Base-by-base conservation (phyloP, 2,797 vertebrate genomes). In the Buceros bicornis region DNA sequence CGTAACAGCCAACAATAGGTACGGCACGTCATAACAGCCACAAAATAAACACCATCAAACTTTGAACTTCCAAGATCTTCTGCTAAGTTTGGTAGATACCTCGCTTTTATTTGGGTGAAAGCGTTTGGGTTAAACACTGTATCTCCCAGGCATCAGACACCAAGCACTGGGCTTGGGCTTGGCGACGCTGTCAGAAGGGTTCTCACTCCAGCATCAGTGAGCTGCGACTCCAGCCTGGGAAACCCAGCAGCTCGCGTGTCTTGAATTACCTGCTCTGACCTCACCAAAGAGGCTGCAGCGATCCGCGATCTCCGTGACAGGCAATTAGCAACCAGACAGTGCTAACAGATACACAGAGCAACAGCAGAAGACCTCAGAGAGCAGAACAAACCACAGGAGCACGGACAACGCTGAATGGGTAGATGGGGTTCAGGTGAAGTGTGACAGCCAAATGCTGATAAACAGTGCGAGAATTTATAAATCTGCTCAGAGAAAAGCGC, bases 231-330 rank as follows among this genome's bases (percentile, higher is more conserved):
- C 65, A 1, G 48, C 28, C 82, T 35, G 77, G 95, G 95, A 95
- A 95, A 71, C 31, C 84, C 91, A 93, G 26, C 86, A 95, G 96
- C 64, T 58, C 65, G 35, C 24, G 6, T 12, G 74, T 42, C 91
- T 64, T 88, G 95, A 95, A 97, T 97, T 93, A 88, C 79, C 74
- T 73, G 10, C 53, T 90, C 87, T 72, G 65, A 95, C 79, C 94
- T 96, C 95, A 64, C 42, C 83, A 31, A 4, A 43, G 65, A 84
- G 90, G 90, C 97, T 97, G 64, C 89, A 57, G 84, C 82, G 80
- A 93, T 45, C 58, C 20, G 13, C 24, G 50, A 73, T 85, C 93
- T 83, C 85, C 1, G 1, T 74, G 93, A 88, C 91, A 89, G 91
- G 72, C 90, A 97, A 93, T 92, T 73, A 92, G 91, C 91, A 79